These are phyloP conservation scores for Chrysolina haemoptera DNA, from an alignment of 2,888 invertebrate genomes.

Conservation along the genomic window DNA sequence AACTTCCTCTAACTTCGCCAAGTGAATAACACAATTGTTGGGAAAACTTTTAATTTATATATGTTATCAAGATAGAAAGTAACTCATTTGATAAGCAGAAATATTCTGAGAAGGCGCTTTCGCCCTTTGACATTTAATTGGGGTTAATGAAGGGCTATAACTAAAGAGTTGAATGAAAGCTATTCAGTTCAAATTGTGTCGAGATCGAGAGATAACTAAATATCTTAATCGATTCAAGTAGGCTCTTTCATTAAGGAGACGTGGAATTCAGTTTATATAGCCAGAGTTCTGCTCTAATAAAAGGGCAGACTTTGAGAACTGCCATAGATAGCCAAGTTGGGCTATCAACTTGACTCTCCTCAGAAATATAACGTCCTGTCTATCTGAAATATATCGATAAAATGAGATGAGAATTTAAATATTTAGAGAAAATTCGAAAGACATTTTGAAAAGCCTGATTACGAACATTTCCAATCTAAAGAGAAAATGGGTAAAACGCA, in stretches of 20 bases:
- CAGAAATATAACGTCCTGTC: background rate
- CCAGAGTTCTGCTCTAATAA: background rate
- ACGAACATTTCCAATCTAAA: no score
- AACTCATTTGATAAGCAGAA: background rate
- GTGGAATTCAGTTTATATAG: background rate
- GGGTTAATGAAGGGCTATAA: background rate
- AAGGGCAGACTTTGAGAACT: background rate
- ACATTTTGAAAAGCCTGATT: no score
- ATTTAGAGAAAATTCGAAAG: no score
- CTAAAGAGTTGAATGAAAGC: background rate
- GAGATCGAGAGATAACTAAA: slow-evolving; percentile 34
- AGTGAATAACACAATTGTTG: no score
- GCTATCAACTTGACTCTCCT: background rate
- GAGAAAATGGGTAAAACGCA: no score
- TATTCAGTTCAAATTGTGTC: background rate
- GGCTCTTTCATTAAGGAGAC: background rate
- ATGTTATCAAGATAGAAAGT: background rate
- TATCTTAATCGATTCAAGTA: slow-evolving; percentile 34
- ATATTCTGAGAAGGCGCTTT: background rate
- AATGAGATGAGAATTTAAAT: no score
- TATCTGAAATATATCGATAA: background rate
- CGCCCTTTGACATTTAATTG: background rate
- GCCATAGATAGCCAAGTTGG: background rate
- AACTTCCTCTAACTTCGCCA: no score
- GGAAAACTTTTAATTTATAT: no score